Base-by-base conservation (phyloP, 2,888 invertebrate species). In the Scaptomyza caliginosa region DNA sequence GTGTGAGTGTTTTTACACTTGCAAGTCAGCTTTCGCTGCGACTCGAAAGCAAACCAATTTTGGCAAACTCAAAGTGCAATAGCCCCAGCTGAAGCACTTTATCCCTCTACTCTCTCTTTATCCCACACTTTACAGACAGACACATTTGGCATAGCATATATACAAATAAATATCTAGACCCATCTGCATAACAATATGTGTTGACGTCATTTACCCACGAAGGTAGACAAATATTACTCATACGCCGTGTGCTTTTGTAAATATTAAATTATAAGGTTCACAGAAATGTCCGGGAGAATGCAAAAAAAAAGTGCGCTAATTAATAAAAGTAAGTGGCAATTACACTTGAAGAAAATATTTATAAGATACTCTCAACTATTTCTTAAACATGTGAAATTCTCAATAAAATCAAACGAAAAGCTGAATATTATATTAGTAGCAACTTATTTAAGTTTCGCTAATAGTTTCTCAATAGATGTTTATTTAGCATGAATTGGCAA, bases 181-280 rank as follows among this genome's bases (percentile, higher is more conserved):
- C 52, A 39, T 54, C 16, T 58, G 54, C 13, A 43, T 58, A 51
- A 17, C 45, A 49, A 56, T 55, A 64, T 74, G 55, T 72, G 72
- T 59, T 74, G 72, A 74, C 72, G 72, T 72, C 75, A 72, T 60
- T 46, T 30, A 42, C 26, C 13, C 5, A 38, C n/a, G n/a, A 24
- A n/a, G 39, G 26, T 10, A 23, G 19, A 10, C 23, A 23, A 24
- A n/a, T 17, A 66, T 81, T 85, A 71, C 78, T 79, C 74, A 84
- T 81, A 63, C 71, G 67, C 50, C 48, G 46, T 45, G 6, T 65
- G 36, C 57, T 42, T 56, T 49, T 59, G 67, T 57, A 67, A 63
- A 60, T 67, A 81, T 67, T 73, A 67, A 67, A 77, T 58, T 62
- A 74, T 38, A 55, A 21, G 40, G 51, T 56, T 63, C 34, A 62